These are phyloP conservation scores for Pituophis catenifer DNA, from an alignment of 2,113 vertebrate genomes.

Conservation along the genomic window DNA sequence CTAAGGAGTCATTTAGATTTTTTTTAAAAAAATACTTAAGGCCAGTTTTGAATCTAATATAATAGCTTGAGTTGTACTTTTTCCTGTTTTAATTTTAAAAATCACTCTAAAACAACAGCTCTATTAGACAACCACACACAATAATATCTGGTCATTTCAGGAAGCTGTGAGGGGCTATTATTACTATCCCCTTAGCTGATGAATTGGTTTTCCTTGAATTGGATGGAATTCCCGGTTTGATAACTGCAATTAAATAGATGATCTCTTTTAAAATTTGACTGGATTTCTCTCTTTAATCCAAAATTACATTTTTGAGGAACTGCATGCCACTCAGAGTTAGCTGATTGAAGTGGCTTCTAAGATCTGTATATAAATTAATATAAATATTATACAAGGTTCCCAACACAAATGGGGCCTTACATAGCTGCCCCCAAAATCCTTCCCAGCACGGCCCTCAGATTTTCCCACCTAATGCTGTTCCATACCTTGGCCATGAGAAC, in stretches of 20 bases:
- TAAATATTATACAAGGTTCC: background rate
- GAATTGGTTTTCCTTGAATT: background rate
- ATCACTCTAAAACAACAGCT: background rate
- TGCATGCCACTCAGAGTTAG: background rate
- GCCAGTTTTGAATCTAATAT: background rate
- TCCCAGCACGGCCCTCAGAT: background rate
- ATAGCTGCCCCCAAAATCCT: background rate
- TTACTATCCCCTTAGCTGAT: background rate
- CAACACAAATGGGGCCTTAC: background rate
- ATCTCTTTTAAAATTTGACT: background rate
- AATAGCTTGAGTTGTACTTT: background rate
- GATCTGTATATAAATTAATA: background rate
- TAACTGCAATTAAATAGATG: background rate
- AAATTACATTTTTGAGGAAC: background rate
- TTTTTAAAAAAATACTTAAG: background rate
- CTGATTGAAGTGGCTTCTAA: background rate
- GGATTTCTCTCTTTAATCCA: background rate
- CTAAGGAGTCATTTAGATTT: background rate
- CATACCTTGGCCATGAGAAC: conserved; percentile 6
- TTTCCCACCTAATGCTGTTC: background rate
- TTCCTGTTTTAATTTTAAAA: background rate
- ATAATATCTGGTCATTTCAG: background rate
- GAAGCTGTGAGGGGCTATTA: background rate
- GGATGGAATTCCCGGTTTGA: background rate
- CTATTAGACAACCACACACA: background rate